Conservation (phyloP, 1,140 invertebrate genomes). For the Ptiloglossa arizonensis region DNA sequence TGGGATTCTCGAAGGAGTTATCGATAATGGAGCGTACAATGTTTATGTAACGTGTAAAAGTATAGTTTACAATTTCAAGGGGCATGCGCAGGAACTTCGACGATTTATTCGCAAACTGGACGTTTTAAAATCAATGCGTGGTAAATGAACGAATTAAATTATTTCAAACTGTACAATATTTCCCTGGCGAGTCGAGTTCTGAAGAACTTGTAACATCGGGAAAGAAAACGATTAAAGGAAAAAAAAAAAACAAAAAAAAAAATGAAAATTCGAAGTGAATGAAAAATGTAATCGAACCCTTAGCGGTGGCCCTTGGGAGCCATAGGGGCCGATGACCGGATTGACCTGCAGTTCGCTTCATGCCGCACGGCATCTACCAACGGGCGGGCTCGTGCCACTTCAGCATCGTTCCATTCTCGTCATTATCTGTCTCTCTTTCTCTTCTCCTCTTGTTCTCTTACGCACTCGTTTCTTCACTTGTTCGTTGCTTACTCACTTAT, state of each 20-base stretch:
- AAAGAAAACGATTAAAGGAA: neutral
- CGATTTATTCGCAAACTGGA: no score
- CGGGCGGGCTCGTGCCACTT: constrained; percentile 72
- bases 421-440: constrained; percentile 34
- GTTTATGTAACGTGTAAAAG: no score
- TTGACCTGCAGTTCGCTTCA: constrained; percentile 73
- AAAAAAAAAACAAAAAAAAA: no score
- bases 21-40: no score
- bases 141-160: no score
- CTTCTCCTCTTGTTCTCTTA: constrained; percentile 16
- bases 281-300: constrained; percentile 32
- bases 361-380: constrained; percentile 63
- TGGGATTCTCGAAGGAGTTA: no score
- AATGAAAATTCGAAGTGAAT: neutral
- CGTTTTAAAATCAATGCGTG: no score
- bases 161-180: no score
- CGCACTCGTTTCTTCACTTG: constrained; percentile 30
- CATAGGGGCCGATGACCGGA: constrained; percentile 78
- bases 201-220: neutral
- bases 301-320: constrained; percentile 57
- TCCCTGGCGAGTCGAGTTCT: no score
- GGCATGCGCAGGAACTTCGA: no score
- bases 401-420: constrained; percentile 46
- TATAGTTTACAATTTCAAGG: no score
- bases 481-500: constrained; percentile 26